These are phyloP conservation scores for Glaucidium brasilianum DNA, from an alignment of 2,113 vertebrate species.

Conservation along the genomic window DNA sequence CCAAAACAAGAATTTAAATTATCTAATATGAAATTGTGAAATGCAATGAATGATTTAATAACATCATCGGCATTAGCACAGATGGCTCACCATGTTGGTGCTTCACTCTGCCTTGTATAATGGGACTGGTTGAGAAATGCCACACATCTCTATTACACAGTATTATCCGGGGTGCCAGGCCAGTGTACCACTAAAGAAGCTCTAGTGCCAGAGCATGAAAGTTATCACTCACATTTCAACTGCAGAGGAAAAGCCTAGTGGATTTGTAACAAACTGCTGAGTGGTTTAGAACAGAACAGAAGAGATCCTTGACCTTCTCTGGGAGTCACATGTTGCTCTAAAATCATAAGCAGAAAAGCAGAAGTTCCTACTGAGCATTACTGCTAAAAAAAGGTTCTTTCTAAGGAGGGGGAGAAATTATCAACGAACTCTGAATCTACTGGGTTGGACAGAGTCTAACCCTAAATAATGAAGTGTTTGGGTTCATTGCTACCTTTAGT, in stretches of 20 bases:
- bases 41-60: constrained; percentile 60
- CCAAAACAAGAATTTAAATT: constrained; percentile 41
- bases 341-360: not conserved
- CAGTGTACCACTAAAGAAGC: not conserved
- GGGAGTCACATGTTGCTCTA: not conserved
- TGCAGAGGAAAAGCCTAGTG: not conserved
- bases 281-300: not conserved
- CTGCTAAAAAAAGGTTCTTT: not conserved
- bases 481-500: not conserved
- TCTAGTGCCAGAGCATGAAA: not conserved
- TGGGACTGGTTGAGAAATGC: constrained; percentile 17
- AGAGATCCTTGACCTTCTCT: not conserved
- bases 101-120: not conserved
- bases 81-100: constrained; percentile 42
- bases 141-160: not conserved
- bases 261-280: not conserved
- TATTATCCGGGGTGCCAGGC: not conserved
- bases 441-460: not conserved
- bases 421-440: not conserved
- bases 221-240: not conserved
- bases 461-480: not conserved
- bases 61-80: constrained; percentile 32
- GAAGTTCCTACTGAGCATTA: not conserved
- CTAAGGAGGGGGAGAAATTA: not conserved
- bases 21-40: constrained; percentile 32